Base-by-base conservation (phyloP, 2,113 vertebrate genomes). In the Tonatia bakeri region DNA sequence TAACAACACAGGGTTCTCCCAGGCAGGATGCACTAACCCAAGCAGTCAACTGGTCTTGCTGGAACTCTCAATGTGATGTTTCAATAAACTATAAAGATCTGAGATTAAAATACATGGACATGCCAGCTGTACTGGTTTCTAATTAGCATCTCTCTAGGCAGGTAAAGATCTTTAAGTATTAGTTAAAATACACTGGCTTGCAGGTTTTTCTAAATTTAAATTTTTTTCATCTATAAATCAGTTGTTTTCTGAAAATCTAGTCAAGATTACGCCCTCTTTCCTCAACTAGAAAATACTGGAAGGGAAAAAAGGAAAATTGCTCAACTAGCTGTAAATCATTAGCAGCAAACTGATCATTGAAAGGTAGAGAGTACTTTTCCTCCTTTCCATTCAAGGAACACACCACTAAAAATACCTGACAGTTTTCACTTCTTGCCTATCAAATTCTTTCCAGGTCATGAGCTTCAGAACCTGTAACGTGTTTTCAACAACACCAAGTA, bases 361-460 rank as follows among this genome's bases (percentile, higher is more conserved):
- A 14, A 73, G 5, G n/a, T 16, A 70, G 31, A 79, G 7, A 72
- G 4, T 26, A 90, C 4, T 65, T 64, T 76, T 52, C 7, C 14
- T 31, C 31, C 50, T 91, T 79, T 36, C 38, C 12, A 88, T 64
- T 91, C 61, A 96, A 89, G 36, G 31, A 86, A 75, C 7, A 91
- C 20, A 59, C 14, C n/a, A 91, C 38, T 70, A 28, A 88, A 92
- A 50, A 26, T 20, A 19, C 19, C 64, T 87, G 17, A 43, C 12
- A 22, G n/a, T 67, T 86, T 80, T 61, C 40, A 87, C 33, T 90
- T 91, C 83, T 92, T 76, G 56, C 75, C 75, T n/a, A 92, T 28
- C 10, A 19, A 95, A 61, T 61, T 89, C 54, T 95, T 96, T 90
- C 64, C 38, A 80, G 45, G 86, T 86, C 87, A 96, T 11, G n/a